These are phyloP conservation scores for Phytoseiulus persimilis DNA, from an alignment of 2,888 invertebrate genomes.

Conservation along the genomic window DNA sequence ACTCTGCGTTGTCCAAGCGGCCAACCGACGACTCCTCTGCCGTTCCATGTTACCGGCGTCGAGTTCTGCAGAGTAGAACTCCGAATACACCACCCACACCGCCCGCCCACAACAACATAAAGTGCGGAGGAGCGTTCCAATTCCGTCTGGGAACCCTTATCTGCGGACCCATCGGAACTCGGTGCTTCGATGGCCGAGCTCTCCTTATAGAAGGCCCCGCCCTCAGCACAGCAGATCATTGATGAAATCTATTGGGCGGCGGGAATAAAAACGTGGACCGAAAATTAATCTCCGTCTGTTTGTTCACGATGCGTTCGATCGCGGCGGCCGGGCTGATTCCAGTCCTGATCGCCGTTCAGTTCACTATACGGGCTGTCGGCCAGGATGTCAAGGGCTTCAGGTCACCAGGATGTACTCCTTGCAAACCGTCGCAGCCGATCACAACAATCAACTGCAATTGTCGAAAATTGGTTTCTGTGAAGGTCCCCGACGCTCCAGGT, in stretches of 20 bases:
- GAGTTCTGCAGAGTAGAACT: background rate
- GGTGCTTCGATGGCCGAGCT: too few relatives aligned
- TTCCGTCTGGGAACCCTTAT: too few relatives aligned
- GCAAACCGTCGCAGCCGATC: background rate
- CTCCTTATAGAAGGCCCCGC: too few relatives aligned
- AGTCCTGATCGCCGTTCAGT: background rate
- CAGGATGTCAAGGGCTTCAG: background rate
- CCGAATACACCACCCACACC: background rate
- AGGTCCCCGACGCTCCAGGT: background rate
- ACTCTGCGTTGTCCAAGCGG: background rate
- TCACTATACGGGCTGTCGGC: background rate
- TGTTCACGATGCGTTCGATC: background rate
- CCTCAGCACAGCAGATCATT: too few relatives aligned
- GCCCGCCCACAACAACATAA: background rate
- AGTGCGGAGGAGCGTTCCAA: too few relatives aligned
- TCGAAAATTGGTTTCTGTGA: background rate
- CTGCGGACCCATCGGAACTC: too few relatives aligned
- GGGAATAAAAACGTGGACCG: background rate
- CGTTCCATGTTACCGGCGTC: background rate
- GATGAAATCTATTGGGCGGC: too few relatives aligned
- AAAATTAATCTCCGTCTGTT: background rate
- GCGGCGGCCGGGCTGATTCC: background rate
- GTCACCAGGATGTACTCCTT: background rate
- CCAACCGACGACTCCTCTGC: background rate
- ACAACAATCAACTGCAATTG: slow-evolving; percentile 25